Conservation (phyloP, 1,140 invertebrate genomes). For the Papilio helenus region DNA sequence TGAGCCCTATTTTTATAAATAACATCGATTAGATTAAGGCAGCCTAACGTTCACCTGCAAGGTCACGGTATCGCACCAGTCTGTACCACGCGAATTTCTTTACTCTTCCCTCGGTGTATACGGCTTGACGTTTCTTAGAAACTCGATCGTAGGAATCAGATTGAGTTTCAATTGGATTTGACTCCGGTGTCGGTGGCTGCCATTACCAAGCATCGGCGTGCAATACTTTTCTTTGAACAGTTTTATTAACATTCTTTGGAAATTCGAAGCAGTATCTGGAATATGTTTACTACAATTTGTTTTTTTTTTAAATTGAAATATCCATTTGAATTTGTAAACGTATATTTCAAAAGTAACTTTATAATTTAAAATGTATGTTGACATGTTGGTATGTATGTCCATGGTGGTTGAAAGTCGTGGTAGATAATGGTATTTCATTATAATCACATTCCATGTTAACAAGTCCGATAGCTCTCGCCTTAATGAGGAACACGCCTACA, state of each 20-base stretch:
- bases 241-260: conserved; percentile 27
- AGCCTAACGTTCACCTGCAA: conserved; percentile 47
- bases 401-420: neutral
- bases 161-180: conserved; percentile 33
- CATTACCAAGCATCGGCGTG: conserved; percentile 31
- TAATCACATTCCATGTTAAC: conserved; percentile 23
- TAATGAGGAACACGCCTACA: conserved; percentile 26
- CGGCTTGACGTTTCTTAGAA: conserved; percentile 48
- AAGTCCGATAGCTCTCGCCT: conserved; percentile 19
- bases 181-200: conserved; percentile 23
- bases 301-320: neutral
- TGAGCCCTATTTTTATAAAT: conserved; percentile 52
- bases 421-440: conserved; percentile 8
- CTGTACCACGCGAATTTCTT: conserved; percentile 69
- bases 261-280: neutral
- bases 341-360: no score
- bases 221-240: conserved; percentile 29
- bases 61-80: conserved; percentile 76
- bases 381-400: no score
- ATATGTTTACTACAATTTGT: neutral
- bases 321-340: neutral
- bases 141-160: conserved; percentile 39
- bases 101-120: conserved; percentile 58
- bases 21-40: conserved; percentile 61
- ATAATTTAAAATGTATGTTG: no score